These are phyloP conservation scores for Fragum sueziense DNA, from an alignment of 2,888 invertebrate genomes.

Conservation along the genomic window DNA sequence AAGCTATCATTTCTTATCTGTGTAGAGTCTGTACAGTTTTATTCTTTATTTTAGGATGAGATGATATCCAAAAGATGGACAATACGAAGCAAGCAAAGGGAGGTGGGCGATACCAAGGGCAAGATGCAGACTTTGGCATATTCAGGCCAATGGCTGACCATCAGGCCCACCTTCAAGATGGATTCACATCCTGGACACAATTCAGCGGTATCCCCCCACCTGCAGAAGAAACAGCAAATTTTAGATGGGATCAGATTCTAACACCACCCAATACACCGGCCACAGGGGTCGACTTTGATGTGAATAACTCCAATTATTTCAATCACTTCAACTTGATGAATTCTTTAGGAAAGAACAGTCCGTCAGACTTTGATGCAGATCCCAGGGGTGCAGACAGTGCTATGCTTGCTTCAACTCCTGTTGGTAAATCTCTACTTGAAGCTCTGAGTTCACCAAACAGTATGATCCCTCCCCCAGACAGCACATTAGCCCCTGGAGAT, in stretches of 20 bases:
- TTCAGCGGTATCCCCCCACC: slow-evolving; percentile 72
- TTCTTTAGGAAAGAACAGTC: slow-evolving; percentile 38
- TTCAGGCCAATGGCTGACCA: slow-evolving; percentile 37
- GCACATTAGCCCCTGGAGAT: slow-evolving; percentile 26
- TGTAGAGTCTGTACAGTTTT: not conserved
- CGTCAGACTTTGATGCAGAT: slow-evolving; percentile 39
- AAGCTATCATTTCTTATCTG: not conserved
- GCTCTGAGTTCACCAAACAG: slow-evolving; percentile 44
- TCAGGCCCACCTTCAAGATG: not conserved
- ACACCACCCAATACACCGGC: slow-evolving; percentile 61
- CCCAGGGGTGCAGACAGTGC: slow-evolving; percentile 48
- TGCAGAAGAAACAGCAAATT: slow-evolving; percentile 35
- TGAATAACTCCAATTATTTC: slow-evolving; percentile 50
- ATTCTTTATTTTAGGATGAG: not conserved
- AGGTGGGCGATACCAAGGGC: slow-evolving; percentile 29
- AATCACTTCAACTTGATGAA: slow-evolving; percentile 41
- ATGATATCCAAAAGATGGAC: not conserved
- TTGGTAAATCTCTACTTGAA: slow-evolving; percentile 58
- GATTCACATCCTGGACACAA: slow-evolving; percentile 70
- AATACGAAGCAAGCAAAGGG: not conserved
- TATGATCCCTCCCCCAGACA: slow-evolving; percentile 24
- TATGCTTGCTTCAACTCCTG: slow-evolving; percentile 56
- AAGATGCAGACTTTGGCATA: slow-evolving; percentile 53
- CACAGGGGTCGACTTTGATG: slow-evolving; percentile 49
- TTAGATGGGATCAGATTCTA: slow-evolving; percentile 63